These are phyloP conservation scores for Sakesphorus luctuosus DNA, from an alignment of 2,113 vertebrate species.

Conservation along the genomic window DNA sequence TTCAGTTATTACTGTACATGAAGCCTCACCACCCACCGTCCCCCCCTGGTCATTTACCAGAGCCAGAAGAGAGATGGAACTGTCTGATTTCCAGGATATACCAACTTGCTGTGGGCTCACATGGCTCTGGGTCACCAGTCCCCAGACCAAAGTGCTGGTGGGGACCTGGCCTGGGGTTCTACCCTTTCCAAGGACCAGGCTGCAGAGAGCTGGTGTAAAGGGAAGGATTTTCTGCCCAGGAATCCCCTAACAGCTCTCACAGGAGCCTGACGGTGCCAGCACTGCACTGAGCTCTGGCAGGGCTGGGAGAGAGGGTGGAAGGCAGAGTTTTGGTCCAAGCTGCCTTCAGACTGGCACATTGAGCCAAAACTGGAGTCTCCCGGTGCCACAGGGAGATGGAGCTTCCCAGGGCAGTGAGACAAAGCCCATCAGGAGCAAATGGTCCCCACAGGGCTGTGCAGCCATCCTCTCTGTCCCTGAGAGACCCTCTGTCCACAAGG, in stretches of 20 bases:
- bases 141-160: background rate
- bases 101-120: accelerated
- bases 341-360: background rate
- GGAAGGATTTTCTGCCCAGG: background rate
- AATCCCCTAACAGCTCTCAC: background rate
- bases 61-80: background rate
- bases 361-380: background rate
- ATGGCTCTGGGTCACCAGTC: background rate
- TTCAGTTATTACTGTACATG: background rate
- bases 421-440: background rate
- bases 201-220: background rate
- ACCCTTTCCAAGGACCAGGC: background rate
- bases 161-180: background rate
- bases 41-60: background rate
- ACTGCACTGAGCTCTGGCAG: accelerated
- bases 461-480: background rate
- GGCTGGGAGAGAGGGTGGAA: background rate
- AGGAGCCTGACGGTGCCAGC: accelerated
- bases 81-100: background rate
- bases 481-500: background rate
- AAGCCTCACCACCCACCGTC: background rate
- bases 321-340: background rate
- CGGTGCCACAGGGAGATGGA: background rate
- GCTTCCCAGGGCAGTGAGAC: background rate
- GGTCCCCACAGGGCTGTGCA: accelerated